Conservation (phyloP, 1,140 invertebrate genomes). For the Formica exsecta region DNA sequence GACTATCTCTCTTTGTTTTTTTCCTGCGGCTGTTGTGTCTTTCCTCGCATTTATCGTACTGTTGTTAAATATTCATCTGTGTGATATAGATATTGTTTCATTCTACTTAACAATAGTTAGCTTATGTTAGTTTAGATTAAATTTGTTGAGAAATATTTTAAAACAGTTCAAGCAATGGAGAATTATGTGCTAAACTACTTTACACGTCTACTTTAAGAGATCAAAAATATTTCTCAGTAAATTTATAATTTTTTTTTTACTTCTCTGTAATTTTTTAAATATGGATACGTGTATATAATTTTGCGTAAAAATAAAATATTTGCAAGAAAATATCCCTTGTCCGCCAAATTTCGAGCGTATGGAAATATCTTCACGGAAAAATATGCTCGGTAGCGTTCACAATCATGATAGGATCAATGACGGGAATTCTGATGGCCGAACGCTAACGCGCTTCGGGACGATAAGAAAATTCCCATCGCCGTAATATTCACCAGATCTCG, state of each 20-base stretch:
- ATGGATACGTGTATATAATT: not conserved
- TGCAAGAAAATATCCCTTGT: not conserved
- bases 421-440: constrained; percentile 38
- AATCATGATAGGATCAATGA: constrained; percentile 50
- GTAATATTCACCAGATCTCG: constrained; percentile 41
- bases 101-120: not conserved
- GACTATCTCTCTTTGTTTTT: constrained; percentile 15
- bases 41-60: constrained; percentile 23
- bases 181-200: not conserved
- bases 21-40: not conserved
- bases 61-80: not conserved
- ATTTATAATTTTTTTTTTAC: not conserved
- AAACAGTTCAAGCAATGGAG: not conserved
- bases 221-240: not conserved
- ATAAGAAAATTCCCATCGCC: constrained; percentile 55
- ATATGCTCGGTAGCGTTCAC: not conserved
- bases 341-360: not conserved
- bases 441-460: constrained; percentile 28
- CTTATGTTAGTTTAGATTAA: not conserved
- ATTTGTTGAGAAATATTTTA: not conserved
- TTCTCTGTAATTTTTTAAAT: not conserved
- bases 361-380: not conserved
- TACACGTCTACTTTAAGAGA: not conserved
- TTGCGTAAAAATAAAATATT: not conserved
- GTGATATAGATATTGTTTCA: not conserved